Base-by-base conservation (phyloP, 2,797 vertebrate species). In the Monodelphis domestica region DNA sequence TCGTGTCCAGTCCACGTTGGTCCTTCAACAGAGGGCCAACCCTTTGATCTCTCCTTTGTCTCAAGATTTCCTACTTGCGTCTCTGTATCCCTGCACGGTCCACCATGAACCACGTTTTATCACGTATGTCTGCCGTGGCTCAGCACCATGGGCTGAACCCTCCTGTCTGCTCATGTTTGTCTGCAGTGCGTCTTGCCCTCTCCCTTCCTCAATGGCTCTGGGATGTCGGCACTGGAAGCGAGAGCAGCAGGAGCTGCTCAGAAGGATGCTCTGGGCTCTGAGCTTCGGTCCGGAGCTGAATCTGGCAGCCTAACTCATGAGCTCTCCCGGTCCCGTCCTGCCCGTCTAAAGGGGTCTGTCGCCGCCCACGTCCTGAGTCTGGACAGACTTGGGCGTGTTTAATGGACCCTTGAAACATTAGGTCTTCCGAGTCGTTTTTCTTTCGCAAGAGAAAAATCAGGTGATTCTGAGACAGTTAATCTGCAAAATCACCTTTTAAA, bases 381-480 rank as follows among this genome's bases (percentile, higher is more conserved):
- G 93, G 45, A n/a, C 54, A 10, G 5, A 59, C 54, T 3, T 30
- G 45, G 38, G 15, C 33, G 0, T 6, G 52, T 51, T 12, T 33
- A 11, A 5, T 57, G 54, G 63, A 11, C 56, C 84, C 78, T 17
- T 45, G 91, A 95, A 94, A 54, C 84, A 30, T 88, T 78, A 7
- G 6, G 6, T 51, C 88, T 89, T 57, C 84, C 38, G 38, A 89
- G 88, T 94, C 89, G 30, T 52, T 45, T 28, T 54, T 45, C 12
- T 55, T 38, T 55, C 4, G 29, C 15, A 33, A 21, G 51, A 96
- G 24, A 29, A 63, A 89, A 89, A 93, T 90, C 38, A 29, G 30
- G 70, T 29, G 84, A 78, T 89, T 89, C 93, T 88, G 38, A 92
- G 95, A 91, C 89, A n/a, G 6, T 3, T 5, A 29, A 87, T 14